Evolutionary conservation across 2,113 vertebrate species (phyloP).

Genomic region (Hippocampus mohnikei): DNA sequence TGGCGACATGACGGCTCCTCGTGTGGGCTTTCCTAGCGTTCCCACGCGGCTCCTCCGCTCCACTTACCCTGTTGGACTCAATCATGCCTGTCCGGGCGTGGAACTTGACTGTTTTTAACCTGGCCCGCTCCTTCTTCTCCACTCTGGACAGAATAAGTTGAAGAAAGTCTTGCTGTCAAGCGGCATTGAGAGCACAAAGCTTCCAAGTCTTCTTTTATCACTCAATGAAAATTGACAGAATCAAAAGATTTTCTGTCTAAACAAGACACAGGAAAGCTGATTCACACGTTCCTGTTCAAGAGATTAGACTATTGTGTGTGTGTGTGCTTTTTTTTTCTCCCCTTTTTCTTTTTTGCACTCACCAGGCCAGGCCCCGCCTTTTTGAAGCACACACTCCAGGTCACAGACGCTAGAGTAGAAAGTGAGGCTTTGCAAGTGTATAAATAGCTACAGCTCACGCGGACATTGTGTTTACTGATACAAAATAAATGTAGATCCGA

Average conservation of each 20-base stretch:
- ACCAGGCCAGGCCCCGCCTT: too few relatives aligned
- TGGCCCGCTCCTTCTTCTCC: slow-evolving; percentile 94
- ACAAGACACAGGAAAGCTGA: background rate
- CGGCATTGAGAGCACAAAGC: background rate
- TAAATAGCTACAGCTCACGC: too few relatives aligned
- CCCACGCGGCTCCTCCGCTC: slow-evolving; percentile 2
- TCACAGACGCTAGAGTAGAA: too few relatives aligned
- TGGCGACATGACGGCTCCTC: slow-evolving; percentile 46
- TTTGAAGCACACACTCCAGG: too few relatives aligned
- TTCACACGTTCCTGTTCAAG: background rate
- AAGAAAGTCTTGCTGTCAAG: background rate
- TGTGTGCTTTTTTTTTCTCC: too few relatives aligned
- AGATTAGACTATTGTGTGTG: too few relatives aligned
- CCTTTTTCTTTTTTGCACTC: too few relatives aligned
- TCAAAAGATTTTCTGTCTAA: background rate
- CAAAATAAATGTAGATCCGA: too few relatives aligned
- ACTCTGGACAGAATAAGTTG: slow-evolving; percentile 56
- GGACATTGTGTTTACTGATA: too few relatives aligned
- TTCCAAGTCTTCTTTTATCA: background rate
- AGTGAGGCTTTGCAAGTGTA: too few relatives aligned
- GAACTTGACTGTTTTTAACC: slow-evolving; percentile 99
- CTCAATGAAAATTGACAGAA: background rate
- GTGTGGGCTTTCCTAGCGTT: slow-evolving; percentile 21
- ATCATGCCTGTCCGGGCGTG: slow-evolving; percentile 98
- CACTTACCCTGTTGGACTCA: slow-evolving; percentile 95